These are phyloP conservation scores for Carcina quercana DNA, from an alignment of 2,888 invertebrate species.

Conservation along the genomic window DNA sequence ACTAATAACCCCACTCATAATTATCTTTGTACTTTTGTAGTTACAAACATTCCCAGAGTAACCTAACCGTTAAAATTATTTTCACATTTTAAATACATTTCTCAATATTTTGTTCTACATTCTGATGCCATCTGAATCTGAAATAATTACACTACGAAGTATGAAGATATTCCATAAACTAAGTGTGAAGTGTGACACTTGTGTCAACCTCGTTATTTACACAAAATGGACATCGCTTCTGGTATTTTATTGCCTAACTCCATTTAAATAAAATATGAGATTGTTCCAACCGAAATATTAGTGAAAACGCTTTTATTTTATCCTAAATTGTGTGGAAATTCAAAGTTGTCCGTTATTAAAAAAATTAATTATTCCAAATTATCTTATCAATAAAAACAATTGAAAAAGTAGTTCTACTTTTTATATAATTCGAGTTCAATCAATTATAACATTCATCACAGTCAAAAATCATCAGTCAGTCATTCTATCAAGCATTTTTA, in stretches of 20 bases:
- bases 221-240: slow-evolving; percentile 31
- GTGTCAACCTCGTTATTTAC: slow-evolving; percentile 40
- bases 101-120: slow-evolving; percentile 52
- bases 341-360: too few species aligned
- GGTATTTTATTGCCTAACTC: slow-evolving; percentile 3
- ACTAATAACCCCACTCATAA: slow-evolving; percentile 42
- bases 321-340: too few species aligned
- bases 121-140: slow-evolving; percentile 49
- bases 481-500: too few species aligned
- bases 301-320: neutral
- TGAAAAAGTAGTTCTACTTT: too few species aligned
- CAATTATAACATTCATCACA: too few species aligned
- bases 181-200: slow-evolving; percentile 32
- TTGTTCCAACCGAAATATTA: neutral
- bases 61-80: slow-evolving; percentile 50
- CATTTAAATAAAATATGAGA: neutral
- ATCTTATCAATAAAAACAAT: too few species aligned
- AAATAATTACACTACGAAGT: slow-evolving; percentile 46
- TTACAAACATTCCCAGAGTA: slow-evolving; percentile 49
- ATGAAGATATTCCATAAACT: slow-evolving; percentile 44
- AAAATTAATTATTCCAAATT: too few species aligned
- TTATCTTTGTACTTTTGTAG: slow-evolving; percentile 63
- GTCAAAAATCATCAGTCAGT: too few species aligned
- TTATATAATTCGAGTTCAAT: too few species aligned
- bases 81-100: slow-evolving; percentile 47